Evolutionary conservation across 2,113 vertebrate species (phyloP), one percentile per base, ranked within the genome.

Genomic region (Elephas maximus): DNA sequence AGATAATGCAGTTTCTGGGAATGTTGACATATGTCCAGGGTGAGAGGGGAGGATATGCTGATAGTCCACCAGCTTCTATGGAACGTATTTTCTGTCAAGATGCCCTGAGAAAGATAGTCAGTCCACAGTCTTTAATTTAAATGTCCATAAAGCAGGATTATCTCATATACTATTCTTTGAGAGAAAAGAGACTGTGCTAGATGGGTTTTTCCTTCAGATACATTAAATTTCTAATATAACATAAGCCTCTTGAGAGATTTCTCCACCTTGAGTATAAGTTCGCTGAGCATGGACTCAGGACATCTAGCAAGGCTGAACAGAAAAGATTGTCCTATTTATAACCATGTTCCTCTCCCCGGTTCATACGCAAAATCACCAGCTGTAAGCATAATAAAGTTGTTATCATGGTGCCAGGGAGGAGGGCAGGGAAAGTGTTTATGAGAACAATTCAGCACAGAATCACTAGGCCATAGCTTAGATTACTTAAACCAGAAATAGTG

Each of bases 401-500:
- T 85, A 67, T 45, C 48, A 57, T 53, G 23, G 73, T 73, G 37
- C 51, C 90, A 89, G 45, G 41, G 26, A 71, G 33, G 33, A 71
- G 15, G 51, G 63, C 26, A 94, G 44, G 4, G 26, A 79, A 30
- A 80, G 10, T 41, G 9, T 44, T 80, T 76, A 77, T 89, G 65
- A 71, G 48, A 63, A 37, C 88, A 91, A 88, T 94, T 67, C 23
- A 90, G 51, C 2, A 4, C 30, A 23, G 21, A 86, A 62, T 83
- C 48, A 76, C 18, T 63, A 87, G 74, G 8, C 21, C 78, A 84
- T 77, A 53, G 92, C 9, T 92, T 81, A 57, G 1, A 17, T 77
- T 74, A n/a, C 53, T 86, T 73, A 81, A 71, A 73, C 30, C 76
- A 93, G 67, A 94, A 96, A 71, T 76, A 74, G 9, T n/a, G 28